phyloP scores from a whole-genome alignment of 2,888 invertebrate genomes.

The Chalcis sispes region DNA sequence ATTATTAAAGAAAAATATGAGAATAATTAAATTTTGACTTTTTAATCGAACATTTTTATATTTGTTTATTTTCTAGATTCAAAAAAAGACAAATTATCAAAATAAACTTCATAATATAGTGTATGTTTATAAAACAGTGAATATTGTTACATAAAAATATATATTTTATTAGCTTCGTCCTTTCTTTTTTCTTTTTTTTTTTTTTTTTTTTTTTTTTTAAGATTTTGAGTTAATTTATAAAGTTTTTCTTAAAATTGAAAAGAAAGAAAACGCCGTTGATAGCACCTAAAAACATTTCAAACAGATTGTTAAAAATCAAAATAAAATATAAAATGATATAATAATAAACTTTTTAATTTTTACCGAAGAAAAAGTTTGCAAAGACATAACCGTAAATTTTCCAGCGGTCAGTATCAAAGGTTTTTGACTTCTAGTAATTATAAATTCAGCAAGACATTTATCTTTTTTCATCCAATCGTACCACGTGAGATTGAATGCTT shows the following conservation, averaged over 20 bases:
- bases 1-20: no score
- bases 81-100: no score
- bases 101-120: no score
- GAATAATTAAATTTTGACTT: no score
- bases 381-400: neutral
- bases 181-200: no score
- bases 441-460: neutral
- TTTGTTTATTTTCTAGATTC: no score
- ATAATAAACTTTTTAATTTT: neutral
- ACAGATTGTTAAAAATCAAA: no score
- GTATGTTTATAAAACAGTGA: no score
- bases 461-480: slow-evolving; percentile 4
- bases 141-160: no score
- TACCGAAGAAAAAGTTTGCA: slow-evolving; percentile 8
- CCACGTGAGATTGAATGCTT: slow-evolving; percentile 14
- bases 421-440: slow-evolving; percentile 12
- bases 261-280: slow-evolving; percentile 34
- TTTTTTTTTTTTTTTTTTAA: no score
- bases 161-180: no score
- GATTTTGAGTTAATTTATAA: slow-evolving; percentile 8
- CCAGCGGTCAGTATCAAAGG: slow-evolving; percentile 19
- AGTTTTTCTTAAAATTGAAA: slow-evolving; percentile 28
- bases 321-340: neutral
- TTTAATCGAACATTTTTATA: no score
- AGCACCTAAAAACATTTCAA: slow-evolving; percentile 26